phyloP scores from a whole-genome alignment of 2,113 vertebrate species.

The Lanius collurio region DNA sequence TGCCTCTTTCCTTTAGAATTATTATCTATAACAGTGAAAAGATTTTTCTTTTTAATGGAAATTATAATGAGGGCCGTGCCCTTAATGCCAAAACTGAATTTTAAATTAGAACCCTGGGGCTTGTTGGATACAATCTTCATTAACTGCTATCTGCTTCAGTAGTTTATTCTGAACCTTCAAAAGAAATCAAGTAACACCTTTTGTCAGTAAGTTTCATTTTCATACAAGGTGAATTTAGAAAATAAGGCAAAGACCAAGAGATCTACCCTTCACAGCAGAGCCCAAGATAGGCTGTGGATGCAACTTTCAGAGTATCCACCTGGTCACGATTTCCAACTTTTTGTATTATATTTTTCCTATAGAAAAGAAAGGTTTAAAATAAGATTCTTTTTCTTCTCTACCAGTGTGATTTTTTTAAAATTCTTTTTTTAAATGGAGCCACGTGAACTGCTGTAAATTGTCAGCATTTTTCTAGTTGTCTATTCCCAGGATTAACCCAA shows the following conservation, averaged over 20 bases:
- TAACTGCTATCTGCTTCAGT: background rate
- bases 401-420: background rate
- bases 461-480: background rate
- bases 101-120: background rate
- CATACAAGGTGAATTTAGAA: background rate
- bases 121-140: background rate
- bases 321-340: background rate
- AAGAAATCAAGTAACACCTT: background rate
- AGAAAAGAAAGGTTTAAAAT: background rate
- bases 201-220: background rate
- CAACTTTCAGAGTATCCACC: background rate
- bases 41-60: background rate
- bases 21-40: background rate
- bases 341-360: background rate
- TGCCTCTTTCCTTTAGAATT: background rate
- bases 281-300: background rate
- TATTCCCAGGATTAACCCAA: background rate
- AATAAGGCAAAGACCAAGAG: background rate
- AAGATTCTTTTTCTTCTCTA: background rate
- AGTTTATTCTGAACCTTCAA: background rate
- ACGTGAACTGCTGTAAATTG: background rate
- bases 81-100: background rate
- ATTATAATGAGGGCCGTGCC: background rate
- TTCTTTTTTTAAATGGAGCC: background rate
- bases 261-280: background rate